phyloP scores from a whole-genome alignment of 2,888 invertebrate species.

The Apotomis turbidana region DNA sequence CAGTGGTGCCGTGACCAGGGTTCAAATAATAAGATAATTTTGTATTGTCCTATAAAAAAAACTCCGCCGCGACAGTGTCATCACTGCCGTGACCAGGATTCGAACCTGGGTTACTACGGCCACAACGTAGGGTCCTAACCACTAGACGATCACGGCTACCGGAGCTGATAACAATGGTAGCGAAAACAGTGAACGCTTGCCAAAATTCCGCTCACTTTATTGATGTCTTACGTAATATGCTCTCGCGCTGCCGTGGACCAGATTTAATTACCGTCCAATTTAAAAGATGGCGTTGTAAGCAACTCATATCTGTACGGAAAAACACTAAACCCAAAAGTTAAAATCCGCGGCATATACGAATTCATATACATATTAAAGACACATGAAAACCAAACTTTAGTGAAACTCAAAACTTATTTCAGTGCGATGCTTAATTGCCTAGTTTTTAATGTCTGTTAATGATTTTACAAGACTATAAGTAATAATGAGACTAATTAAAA shows the following conservation, averaged over 20 bases:
- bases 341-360: background rate
- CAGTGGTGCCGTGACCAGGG: background rate
- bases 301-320: background rate
- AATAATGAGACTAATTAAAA: no score
- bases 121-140: conserved; percentile 86
- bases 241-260: conserved; percentile 7
- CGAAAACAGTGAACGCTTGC: conserved; percentile 44
- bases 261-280: background rate
- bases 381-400: no score
- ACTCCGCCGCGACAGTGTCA: conserved; percentile 56
- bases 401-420: no score
- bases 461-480: no score
- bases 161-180: conserved; percentile 46
- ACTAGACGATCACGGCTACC: conserved; percentile 84
- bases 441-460: no score
- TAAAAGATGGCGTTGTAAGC: conserved; percentile 18
- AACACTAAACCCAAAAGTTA: no score
- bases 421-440: no score
- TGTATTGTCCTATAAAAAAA: no score
- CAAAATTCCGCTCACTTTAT: conserved; percentile 18
- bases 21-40: background rate
- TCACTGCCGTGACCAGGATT: conserved; percentile 88
- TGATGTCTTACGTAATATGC: conserved; percentile 2
- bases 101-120: conserved; percentile 87
- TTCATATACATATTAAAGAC: no score